Evolutionary conservation across 2,113 vertebrate species (phyloP).

Genomic region (Perca flavescens): DNA sequence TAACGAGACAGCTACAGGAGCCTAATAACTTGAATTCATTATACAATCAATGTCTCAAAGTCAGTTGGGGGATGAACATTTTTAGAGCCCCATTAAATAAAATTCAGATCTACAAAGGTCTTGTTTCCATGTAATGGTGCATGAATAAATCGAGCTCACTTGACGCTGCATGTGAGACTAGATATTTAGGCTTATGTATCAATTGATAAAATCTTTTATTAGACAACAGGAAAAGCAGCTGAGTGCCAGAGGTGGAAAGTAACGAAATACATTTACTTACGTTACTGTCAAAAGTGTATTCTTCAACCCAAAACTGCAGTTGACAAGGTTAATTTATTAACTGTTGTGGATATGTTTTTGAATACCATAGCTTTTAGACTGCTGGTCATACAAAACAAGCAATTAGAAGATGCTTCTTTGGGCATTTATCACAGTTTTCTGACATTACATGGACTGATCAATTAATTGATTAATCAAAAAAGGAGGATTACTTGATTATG

Average conservation of each 20-base stretch:
- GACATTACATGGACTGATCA: too few species aligned
- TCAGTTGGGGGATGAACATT: constrained; percentile 41
- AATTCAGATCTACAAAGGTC: constrained; percentile 33
- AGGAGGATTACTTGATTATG: not conserved
- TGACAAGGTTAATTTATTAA: too few species aligned
- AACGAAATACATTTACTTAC: too few species aligned
- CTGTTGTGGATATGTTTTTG: too few species aligned
- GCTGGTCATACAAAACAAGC: too few species aligned
- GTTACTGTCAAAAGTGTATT: too few species aligned
- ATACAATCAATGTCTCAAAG: constrained; percentile 63
- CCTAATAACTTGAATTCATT: constrained; percentile 73
- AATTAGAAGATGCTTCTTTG: too few species aligned
- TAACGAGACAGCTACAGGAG: constrained; percentile 71
- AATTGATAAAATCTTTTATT: not conserved
- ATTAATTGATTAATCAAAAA: not conserved
- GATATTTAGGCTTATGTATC: not conserved
- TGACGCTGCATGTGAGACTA: not conserved
- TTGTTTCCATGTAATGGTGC: constrained; percentile 26
- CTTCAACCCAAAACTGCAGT: too few species aligned
- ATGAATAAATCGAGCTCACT: constrained; percentile 26
- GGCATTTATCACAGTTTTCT: too few species aligned
- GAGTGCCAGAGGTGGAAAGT: not conserved
- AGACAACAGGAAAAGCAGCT: not conserved
- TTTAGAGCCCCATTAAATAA: constrained; percentile 37
- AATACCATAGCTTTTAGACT: too few species aligned